Base-by-base conservation (phyloP, 2,113 vertebrate species). In the Odontesthes bonariensis region DNA sequence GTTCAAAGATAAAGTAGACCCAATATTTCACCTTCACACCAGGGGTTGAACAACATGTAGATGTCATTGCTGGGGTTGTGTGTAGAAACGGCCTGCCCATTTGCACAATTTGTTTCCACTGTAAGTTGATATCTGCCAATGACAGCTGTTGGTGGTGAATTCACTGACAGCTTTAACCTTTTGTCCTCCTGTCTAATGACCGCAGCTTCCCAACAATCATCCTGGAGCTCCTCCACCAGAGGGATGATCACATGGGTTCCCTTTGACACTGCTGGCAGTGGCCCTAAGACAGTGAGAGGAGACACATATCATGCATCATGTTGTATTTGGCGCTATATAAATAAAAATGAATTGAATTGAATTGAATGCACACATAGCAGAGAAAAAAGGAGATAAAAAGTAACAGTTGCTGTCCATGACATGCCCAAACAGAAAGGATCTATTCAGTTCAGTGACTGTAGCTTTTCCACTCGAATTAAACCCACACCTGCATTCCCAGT, bases 21-120 rank as follows among this genome's bases (percentile, higher is more conserved):
- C 35, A 38, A 10, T 38, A 38, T 23, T 61, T 95, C 75, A 98
- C 97, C 94, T 78, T 93, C 77, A 83, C 96, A 97, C 97, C 97
- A 98, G 40, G 97, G 95, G 79, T 98, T 98, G 91, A 97, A 97
- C 78, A 98, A 90, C 62, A 98, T 85, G 91, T 92, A 93, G 83
- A 97, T 65, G 62, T 95, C 92, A n/a, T 94, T 93, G 1, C 33
- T 81, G 1, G 92, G 86, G 35, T 96, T 86, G 3, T 95, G 93
- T 2, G 76, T 89, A 20, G 92, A 81, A 4, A 88, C 75, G 0
- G 71, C 87, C 19, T 88, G 88, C 0, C 93, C 95, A 0, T 88
- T 91, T 0, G 84, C 42, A 3, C 84, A 86, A 0, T 44, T 86
- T 0, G 95, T 95, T 31, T 90, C 91, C 61, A 97, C 78, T 0